Base-by-base conservation (phyloP, 1,140 invertebrate species). In the Ruditapes philippinarum region DNA sequence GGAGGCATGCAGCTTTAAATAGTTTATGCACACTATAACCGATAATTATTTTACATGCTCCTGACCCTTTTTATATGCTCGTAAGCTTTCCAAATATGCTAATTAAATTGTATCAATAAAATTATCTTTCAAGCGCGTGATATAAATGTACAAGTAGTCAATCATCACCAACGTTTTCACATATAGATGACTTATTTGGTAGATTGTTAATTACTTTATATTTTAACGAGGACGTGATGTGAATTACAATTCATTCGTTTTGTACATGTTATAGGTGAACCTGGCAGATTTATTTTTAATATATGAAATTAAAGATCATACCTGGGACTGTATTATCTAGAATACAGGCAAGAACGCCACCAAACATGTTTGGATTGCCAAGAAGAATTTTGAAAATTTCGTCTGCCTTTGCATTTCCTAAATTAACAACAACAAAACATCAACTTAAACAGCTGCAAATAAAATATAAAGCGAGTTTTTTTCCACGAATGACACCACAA, bases 271-370 rank as follows among this genome's bases (percentile, higher is more conserved):
- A 31, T 31, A 5, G 7, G 9, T n/a, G 31, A 65, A 7, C 60
- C 7, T 12, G 22, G n/a, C 9, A 11, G 31, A 9, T 12, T n/a
- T 11, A 12, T 7, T 65, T 65, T 11, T 65, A 12, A 33, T 65
- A 9, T 65, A 65, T 17, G 17, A 51, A 49, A n/a, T 0, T 17
- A 51, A 80, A 36, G 7, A 19, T 22, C 25, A 74, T 88, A 93
- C 94, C 95, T 85, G 94, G 93, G 3, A 95, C 92, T 0, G 95
- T 93, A 83, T 96, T 96, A 91, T 96, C 95, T 14, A 95, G 79
- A 60, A 96, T 90, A 83, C 93, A 95, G 42, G 95, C 95, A 51
- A 93, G 76, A 12, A 94, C 80, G 5, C 94, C 95, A 12, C 95
- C 95, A 31, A 95, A 91, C 89, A 95, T 95, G 87, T 94, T 94